Conservation (phyloP, 2,888 invertebrate species). For the Cheilosia pagana region DNA sequence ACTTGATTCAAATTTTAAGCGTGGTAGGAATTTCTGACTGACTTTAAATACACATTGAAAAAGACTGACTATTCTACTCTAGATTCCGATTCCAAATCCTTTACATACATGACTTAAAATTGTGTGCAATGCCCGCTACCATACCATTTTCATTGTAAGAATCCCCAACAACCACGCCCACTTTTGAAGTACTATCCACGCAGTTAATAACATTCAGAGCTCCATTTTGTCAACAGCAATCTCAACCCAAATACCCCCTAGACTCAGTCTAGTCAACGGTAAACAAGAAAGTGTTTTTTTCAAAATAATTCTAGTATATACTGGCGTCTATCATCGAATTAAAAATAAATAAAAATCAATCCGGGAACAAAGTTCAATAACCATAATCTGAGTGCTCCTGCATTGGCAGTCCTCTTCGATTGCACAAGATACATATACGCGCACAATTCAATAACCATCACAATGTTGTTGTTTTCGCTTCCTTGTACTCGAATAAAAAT, state of each 20-base stretch:
- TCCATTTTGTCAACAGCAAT: not conserved
- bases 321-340: not conserved
- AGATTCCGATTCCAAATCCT: no score
- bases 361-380: constrained; percentile 32
- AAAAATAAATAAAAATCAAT: constrained; percentile 16
- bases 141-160: no score
- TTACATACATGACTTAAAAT: no score
- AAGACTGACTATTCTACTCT: no score
- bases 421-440: not conserved
- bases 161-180: not conserved
- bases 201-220: not conserved
- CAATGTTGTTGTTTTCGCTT: not conserved
- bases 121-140: no score
- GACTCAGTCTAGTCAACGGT: not conserved
- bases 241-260: constrained; percentile 12
- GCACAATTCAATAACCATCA: not conserved
- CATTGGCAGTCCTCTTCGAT: not conserved
- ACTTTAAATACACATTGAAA: no score
- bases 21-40: no score
- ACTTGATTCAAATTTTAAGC: no score
- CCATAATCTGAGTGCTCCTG: constrained; percentile 4
- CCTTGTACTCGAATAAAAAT: not conserved
- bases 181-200: no score
- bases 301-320: not conserved
- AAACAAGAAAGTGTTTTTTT: not conserved